Evolutionary conservation across 2,888 invertebrate species (phyloP), one percentile per base, ranked within the genome.

Genomic region (Cataglyphis rosenhaueri): DNA sequence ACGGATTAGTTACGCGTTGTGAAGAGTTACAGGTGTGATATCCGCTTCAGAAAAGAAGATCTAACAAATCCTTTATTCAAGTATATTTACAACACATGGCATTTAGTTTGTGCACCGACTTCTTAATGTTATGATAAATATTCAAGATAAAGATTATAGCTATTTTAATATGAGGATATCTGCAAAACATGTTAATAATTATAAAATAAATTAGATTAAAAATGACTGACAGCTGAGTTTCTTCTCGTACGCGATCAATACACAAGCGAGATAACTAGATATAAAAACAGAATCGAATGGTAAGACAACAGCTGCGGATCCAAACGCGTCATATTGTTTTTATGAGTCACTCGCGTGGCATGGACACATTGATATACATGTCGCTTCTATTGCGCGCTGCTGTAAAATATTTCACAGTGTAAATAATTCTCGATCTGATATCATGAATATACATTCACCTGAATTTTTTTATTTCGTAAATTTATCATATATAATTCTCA

Each of bases 281-380:
- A 88, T 82, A 86, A 85, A 35, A 79, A 68, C 12, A 87, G 87
- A 88, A 86, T 83, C 86, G 87, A 90, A 86, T 87, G 82, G 85
- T 84, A 85, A 86, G 89, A 89, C 85, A 92, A 91, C 92, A 92
- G 92, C 92, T 93, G 93, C 86, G 90, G 83, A 85, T 87, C 88
- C 86, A 86, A 90, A 91, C 86, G 89, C 76, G 88, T 91, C 66
- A n/a, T 88, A 91, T 93, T 92, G 92, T 92, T 92, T 92, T 92
- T 92, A 85, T 92, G 92, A 92, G 81, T 92, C 92, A 92, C 73
- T 68, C 79, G 75, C 32, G 70, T 64, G 81, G 70, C 88, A 81
- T 1, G 48, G 75, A 84, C 85, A 89, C 86, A 87, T 89, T 87
- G 87, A 88, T 85, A 65, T 61, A 84, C 84, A 75, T 76, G 86